A percentile compares a stretch with the other conserved stretches of the same genome.
Evolutionary conservation across 2,113 vertebrate genomes (phyloP).

Genomic region (Oenanthe melanoleuca): DNA sequence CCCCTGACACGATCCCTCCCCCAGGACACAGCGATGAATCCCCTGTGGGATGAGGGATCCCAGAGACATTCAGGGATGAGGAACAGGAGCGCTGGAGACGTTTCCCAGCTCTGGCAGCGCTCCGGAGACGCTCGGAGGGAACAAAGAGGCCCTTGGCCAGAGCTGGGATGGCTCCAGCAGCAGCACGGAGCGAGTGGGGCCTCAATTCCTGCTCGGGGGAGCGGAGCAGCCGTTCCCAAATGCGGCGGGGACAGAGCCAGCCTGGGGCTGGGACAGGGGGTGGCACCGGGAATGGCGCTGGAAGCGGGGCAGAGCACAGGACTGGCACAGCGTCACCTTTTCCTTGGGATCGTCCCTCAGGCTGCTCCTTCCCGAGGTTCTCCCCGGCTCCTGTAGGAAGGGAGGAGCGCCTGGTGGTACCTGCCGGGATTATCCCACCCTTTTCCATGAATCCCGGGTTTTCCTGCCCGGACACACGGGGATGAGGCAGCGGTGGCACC

Average conservation of each 20-base stretch:
- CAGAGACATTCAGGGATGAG: background rate
- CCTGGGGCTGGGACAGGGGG: accelerated
- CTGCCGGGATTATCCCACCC: background rate
- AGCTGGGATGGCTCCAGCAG: conserved; percentile 26
- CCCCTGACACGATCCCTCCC: too few species aligned
- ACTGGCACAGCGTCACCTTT: conserved; percentile 28
- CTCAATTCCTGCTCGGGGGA: background rate
- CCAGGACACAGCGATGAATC: background rate
- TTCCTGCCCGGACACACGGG: background rate
- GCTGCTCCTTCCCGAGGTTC: background rate
- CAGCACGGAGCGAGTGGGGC: background rate
- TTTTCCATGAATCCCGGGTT: accelerated
- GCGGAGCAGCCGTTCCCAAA: background rate
- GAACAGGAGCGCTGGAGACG: accelerated
- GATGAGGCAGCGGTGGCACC: accelerated
- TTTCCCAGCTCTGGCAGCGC: background rate
- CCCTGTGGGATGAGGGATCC: background rate
- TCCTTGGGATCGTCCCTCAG: conserved; percentile 25
- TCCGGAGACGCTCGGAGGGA: background rate
- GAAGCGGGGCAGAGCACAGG: background rate
- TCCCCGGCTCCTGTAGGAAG: conserved; percentile 51
- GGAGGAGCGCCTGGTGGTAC: background rate
- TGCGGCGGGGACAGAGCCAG: accelerated
- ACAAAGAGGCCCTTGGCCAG: conserved; percentile 45
- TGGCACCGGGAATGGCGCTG: accelerated